Evolutionary conservation across 1,140 invertebrate genomes (phyloP), one percentile per base, ranked within the genome.

Genomic region (Trichogramma pretiosum): DNA sequence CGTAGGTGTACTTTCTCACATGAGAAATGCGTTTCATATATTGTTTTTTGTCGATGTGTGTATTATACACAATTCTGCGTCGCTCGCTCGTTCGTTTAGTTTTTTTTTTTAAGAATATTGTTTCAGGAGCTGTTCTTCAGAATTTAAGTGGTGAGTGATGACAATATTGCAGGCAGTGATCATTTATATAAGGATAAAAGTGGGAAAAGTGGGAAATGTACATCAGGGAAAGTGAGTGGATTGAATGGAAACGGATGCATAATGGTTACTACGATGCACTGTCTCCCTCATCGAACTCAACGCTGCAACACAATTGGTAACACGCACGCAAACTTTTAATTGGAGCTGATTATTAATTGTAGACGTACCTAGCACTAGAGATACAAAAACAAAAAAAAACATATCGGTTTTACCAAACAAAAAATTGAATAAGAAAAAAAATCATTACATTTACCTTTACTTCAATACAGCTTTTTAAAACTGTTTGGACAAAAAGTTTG

Each of bases 231-330:
- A 62, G 56, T 59, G 59, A 61, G 50, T 47, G 52, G 48, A 48
- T n/a, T n/a, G n/a, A n/a, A n/a, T n/a, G n/a, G n/a, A n/a, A n/a
- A n/a, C n/a, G n/a, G n/a, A n/a, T n/a, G n/a, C n/a, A n/a, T n/a
- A n/a, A n/a, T n/a, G 61, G 59, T 67, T 67, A 64, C 65, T 72
- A 72, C 64, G 67, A 65, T 59, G 68, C 68, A 59, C 67, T 72
- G 68, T 67, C 67, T 72, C 67, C 70, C 65, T 69, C 67, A 70
- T n/a, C n/a, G n/a, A 70, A 67, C 65, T 71, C 67, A 71, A 70
- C 67, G 68, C 70, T 72, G 70, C 56, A 72, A 72, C 68, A 72
- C 67, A 72, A 72, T 70, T 67, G 46, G 70, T 70, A 60, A 72
- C 68, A 66, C 66, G 70, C 65, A 64, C 65, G n/a, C 5, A 68